Evolutionary conservation across 2,113 vertebrate species (phyloP).

Genomic region (Spea multiplicata): DNA sequence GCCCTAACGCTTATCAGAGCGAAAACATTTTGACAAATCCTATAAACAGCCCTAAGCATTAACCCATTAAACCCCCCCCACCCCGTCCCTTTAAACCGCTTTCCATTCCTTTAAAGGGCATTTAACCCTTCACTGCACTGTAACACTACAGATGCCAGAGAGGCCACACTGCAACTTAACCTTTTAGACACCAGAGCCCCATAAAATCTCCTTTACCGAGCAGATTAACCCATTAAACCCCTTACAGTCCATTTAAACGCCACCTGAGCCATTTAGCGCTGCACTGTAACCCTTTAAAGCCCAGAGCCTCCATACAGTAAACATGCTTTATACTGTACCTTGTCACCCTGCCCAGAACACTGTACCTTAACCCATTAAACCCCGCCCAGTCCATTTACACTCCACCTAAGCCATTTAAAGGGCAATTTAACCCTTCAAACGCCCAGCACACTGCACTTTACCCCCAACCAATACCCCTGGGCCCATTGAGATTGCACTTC

Average conservation of each 20-base stretch:
- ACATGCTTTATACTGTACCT: background rate
- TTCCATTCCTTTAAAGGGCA: too few relatives aligned
- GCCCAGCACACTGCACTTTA: background rate
- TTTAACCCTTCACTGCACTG: background rate
- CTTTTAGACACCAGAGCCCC: background rate
- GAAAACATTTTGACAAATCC: too few relatives aligned
- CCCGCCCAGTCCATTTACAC: background rate
- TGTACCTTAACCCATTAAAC: background rate
- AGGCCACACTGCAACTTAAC: background rate
- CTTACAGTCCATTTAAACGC: too few relatives aligned
- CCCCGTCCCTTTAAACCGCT: too few relatives aligned
- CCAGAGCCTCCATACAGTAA: too few relatives aligned
- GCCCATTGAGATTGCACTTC: background rate
- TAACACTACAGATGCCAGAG: background rate
- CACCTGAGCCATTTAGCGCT: too few relatives aligned
- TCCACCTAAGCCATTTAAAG: constrained; percentile 36
- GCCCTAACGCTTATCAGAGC: too few relatives aligned
- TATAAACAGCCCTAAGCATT: too few relatives aligned
- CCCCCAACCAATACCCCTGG: background rate
- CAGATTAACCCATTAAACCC: too few relatives aligned
- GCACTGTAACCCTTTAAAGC: background rate
- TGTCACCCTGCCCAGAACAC: background rate
- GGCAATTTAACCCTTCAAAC: too few relatives aligned
- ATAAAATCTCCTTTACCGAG: too few relatives aligned
- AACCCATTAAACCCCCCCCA: too few relatives aligned